Evolutionary conservation across 2,888 invertebrate genomes (phyloP), one percentile per base, ranked within the genome.

Genomic region (Dorcus hopei): DNA sequence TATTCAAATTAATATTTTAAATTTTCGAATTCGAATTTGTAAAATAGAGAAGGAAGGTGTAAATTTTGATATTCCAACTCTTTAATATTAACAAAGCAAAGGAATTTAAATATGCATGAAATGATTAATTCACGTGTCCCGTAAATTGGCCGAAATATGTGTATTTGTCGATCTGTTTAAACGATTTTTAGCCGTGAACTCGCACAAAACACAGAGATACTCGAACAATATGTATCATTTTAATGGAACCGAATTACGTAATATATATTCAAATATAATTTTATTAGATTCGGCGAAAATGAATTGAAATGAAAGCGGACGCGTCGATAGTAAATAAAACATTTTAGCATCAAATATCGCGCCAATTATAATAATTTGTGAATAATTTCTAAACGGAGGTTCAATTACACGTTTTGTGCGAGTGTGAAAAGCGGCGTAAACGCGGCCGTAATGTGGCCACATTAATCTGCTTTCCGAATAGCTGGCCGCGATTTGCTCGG

Each of bases 401-500:
- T 62, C 63, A 61, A 65, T 66, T 66, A 65, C 62, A 58, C 62
- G 61, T 62, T 58, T 59, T 61, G 63, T 61, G 61, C 57, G 63
- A 63, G 67, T 62, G 65, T 64, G 65, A 67, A 65, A 63, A 59
- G 61, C 58, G 61, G 63, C 59, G 58, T 58, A 63, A 61, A 57
- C 63, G 62, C 60, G 64, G 66, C 62, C 60, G 64, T 63, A 65
- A 65, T 65, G 66, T 63, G 65, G 62, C 64, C 62, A 63, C 65
- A 65, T 66, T 66, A 66, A 66, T 66, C 65, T 66, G 65, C 61
- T 63, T 62, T 49, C 65, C 61, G 63, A 63, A 63, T 63, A 59
- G 65, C 26, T 7, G 26, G 26, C 63, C 63, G 63, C 64, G 65
- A 64, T 65, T 65, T 65, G 61, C 64, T 61, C 62, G 52, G 64